These are phyloP conservation scores for Oligia strigilis DNA, from an alignment of 2,888 invertebrate species.

Conservation along the genomic window DNA sequence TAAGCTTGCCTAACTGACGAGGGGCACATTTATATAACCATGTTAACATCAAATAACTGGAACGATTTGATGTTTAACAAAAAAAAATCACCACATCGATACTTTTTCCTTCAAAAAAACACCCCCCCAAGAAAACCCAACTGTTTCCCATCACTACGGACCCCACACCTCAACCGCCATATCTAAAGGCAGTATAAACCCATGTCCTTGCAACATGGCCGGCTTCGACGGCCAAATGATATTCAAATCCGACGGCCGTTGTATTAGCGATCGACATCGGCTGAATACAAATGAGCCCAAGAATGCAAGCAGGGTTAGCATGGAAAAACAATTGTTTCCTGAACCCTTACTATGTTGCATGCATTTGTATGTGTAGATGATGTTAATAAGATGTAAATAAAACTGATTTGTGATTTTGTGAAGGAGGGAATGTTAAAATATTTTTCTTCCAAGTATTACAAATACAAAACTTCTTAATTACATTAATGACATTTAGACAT, in stretches of 20 bases:
- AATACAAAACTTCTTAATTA: too few relatives aligned
- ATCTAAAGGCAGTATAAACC: slow-evolving; percentile 36
- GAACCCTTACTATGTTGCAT: slow-evolving; percentile 75
- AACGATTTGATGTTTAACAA: background rate
- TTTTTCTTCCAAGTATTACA: too few relatives aligned
- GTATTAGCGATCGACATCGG: slow-evolving; percentile 76
- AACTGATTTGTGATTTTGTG: slow-evolving; percentile 15
- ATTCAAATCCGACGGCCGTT: slow-evolving; percentile 70
- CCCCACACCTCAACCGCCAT: slow-evolving; percentile 8
- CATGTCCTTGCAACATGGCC: slow-evolving; percentile 55
- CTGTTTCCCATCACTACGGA: slow-evolving; percentile 22
- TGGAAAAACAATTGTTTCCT: slow-evolving; percentile 78
- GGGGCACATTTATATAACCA: background rate
- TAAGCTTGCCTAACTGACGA: background rate
- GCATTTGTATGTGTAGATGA: slow-evolving; percentile 55
- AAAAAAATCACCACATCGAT: background rate
- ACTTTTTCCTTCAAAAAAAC: background rate
- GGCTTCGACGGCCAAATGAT: slow-evolving; percentile 52
- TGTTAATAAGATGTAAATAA: slow-evolving; percentile 37
- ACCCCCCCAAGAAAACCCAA: background rate
- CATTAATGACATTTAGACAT: too few relatives aligned
- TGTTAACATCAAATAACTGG: background rate
- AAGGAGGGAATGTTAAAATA: background rate
- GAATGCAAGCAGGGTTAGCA: slow-evolving; percentile 69
- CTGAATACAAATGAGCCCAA: slow-evolving; percentile 77